Base-by-base conservation (phyloP, 1,140 invertebrate genomes). In the Harlomillsia oculata region DNA sequence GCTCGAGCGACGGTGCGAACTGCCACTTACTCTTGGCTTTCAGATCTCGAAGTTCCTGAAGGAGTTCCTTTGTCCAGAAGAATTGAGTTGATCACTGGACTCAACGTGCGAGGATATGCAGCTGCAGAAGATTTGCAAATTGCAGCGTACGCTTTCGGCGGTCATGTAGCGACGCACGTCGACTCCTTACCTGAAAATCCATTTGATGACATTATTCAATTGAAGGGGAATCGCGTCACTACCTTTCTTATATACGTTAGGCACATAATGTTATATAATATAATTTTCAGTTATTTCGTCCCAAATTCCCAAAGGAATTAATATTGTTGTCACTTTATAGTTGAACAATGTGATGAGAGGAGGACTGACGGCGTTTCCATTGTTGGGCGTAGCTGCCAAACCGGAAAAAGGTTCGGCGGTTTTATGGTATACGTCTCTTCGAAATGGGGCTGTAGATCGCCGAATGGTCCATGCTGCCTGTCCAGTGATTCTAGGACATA, bases 161-260 rank as follows among this genome's bases (percentile, higher is more conserved):
- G 59, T 34, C 51, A 56, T 44, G 55, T 57, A n/a, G 26, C 28
- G 8, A 34, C 49, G 29, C 63, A 64, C 32, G 57, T 43, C 20
- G 63, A 64, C 44, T 60, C 55, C 11, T 58, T 60, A 58, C 21
- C 18, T 1, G 44, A 25, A n/a, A 46, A 26, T 18, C 21, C 21
- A 16, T 54, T 34, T 14, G 48, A 55, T n/a, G 14, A 20, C 14
- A 40, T 40, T 3, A 49, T 49, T 2, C n/a, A 41, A 29, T 16
- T 14, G 11, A 56, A 40, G 18, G 62, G 62, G n/a, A 54, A 60
- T 26, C 34, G 62, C 28, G 48, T 64, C 0, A 56, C 55, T 5
- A 64, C 62, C 32, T 57, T 60, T 41, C 37, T 64, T 13, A 18
- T 56, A 23, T 64, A 64, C 20, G 58, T 64, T 37, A 56, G 62